phyloP scores from a whole-genome alignment of 2,797 vertebrate species.

The Smutsia gigantea region DNA sequence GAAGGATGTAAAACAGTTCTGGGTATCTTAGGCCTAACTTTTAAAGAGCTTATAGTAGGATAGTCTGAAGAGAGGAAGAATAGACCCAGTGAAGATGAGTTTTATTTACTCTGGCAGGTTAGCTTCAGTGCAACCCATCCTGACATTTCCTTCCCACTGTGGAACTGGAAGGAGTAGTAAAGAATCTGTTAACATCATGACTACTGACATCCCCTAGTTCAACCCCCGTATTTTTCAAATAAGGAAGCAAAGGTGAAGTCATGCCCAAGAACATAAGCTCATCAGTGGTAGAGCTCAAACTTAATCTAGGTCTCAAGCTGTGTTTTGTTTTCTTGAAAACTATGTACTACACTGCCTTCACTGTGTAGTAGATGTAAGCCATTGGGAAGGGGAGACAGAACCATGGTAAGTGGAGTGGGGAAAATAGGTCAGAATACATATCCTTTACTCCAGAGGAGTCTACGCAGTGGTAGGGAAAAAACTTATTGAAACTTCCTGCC shows the following conservation, averaged over 20 bases:
- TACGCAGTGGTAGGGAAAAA: background rate
- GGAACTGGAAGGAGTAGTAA: constrained; percentile 26
- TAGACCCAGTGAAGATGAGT: background rate
- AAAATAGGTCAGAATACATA: background rate
- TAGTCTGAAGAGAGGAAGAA: background rate
- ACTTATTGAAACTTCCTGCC: background rate
- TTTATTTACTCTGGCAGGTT: constrained; percentile 55
- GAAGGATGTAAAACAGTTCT: background rate
- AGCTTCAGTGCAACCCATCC: background rate
- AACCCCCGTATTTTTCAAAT: constrained; percentile 13
- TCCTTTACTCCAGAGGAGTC: constrained; percentile 27
- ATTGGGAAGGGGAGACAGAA: background rate
- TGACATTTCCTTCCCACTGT: constrained; percentile 47
- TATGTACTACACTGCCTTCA: background rate
- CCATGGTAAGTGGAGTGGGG: background rate
- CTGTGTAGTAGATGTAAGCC: background rate
- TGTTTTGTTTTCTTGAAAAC: constrained; percentile 2
- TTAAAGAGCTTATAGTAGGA: background rate
- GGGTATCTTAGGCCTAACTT: background rate
- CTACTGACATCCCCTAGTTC: background rate
- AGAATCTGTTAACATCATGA: constrained; percentile 40
- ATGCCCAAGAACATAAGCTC: background rate
- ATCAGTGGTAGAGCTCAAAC: constrained; percentile 12
- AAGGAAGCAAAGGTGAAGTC: constrained; percentile 14
- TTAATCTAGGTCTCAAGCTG: background rate